Evolutionary conservation across 2,113 vertebrate genomes (phyloP).

Genomic region (Pandion haliaetus): DNA sequence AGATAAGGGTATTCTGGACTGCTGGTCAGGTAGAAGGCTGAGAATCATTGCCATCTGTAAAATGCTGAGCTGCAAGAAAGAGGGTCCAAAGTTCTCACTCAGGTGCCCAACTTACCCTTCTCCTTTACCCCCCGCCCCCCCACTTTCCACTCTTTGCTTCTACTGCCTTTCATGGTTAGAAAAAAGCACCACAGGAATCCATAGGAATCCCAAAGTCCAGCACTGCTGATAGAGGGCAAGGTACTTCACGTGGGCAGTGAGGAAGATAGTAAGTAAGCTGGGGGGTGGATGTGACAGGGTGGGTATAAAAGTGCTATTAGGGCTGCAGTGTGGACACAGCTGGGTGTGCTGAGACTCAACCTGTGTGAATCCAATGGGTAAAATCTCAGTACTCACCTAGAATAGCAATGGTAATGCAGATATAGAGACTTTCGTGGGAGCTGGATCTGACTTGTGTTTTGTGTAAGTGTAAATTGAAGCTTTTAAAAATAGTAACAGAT

Average conservation of each 20-base stretch:
- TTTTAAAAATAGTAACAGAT: background rate
- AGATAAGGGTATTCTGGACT: background rate
- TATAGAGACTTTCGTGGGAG: background rate
- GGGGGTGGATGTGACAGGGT: background rate
- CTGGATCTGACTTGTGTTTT: background rate
- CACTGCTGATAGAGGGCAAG: background rate
- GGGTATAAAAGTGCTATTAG: background rate
- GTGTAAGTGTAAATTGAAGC: background rate
- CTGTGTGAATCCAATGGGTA: background rate
- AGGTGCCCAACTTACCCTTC: background rate
- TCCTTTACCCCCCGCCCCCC: accelerated
- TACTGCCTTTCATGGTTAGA: background rate
- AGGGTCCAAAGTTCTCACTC: background rate
- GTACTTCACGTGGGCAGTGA: accelerated
- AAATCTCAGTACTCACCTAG: background rate
- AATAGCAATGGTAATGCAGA: background rate
- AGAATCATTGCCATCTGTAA: background rate
- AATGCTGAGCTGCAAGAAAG: background rate
- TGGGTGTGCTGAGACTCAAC: background rate
- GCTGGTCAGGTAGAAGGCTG: background rate
- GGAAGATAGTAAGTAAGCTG: background rate
- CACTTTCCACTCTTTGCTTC: background rate
- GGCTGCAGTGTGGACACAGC: background rate
- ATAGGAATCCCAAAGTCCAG: accelerated
- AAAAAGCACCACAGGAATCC: background rate